A percentile compares a stretch with the other conserved stretches of the same genome.
These are phyloP conservation scores for Sipha maydis DNA, from an alignment of 2,888 invertebrate genomes.

Conservation along the genomic window DNA sequence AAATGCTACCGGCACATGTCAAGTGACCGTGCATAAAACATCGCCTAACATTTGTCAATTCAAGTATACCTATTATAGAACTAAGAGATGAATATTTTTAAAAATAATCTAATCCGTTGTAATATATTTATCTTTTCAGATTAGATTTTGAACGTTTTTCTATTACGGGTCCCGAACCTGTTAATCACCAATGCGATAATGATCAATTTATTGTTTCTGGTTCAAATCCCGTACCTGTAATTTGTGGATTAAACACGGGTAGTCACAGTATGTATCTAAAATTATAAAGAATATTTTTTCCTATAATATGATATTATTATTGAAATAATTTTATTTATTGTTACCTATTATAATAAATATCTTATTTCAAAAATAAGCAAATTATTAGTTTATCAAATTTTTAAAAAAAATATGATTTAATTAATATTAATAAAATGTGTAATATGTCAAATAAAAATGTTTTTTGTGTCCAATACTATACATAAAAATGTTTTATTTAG, in stretches of 20 bases:
- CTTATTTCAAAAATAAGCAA: no score
- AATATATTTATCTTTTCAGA: conserved; percentile 68
- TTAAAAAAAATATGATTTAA: no score
- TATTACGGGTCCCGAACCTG: conserved; percentile 79
- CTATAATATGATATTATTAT: neutral
- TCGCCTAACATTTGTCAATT: conserved; percentile 85
- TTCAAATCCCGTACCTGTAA: conserved; percentile 80
- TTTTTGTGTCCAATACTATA: conserved; percentile 63
- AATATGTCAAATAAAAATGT: neutral
- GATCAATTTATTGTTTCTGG: conserved; percentile 89
- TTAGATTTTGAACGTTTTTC: conserved; percentile 83
- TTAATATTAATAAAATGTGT: no score
- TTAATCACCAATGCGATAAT: conserved; percentile 82
- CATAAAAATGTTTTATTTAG: conserved; percentile 68
- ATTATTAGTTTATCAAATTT: no score
- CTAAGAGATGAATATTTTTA: neutral
- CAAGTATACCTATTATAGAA: conserved; percentile 70
- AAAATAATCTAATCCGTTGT: neutral
- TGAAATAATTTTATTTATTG: no score
- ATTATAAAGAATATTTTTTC: no score
- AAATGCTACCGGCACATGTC: conserved; percentile 85
- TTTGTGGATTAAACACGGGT: conserved; percentile 83
- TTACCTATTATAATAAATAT: no score
- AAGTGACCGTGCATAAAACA: conserved; percentile 81
- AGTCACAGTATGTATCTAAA: conserved; percentile 77